Base-by-base conservation (phyloP, 2,113 vertebrate genomes). In the Parus major region DNA sequence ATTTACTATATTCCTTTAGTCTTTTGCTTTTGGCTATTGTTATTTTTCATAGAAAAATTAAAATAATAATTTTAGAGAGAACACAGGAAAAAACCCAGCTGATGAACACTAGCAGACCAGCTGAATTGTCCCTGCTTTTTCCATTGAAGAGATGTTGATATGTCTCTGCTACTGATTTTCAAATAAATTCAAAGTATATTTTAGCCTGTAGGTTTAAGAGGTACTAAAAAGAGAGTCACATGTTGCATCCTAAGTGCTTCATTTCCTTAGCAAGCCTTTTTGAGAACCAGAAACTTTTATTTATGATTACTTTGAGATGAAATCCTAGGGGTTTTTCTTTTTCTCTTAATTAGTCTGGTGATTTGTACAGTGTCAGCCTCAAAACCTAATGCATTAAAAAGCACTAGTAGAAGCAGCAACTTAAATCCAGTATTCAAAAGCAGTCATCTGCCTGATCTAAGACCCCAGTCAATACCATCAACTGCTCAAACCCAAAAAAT, bases 181-280 rank as follows among this genome's bases (percentile, higher is more conserved):
- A 72, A 46, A 60, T 59, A 77, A 72, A 31, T 7, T 3, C 36
- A 2, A 75, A 35, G 7, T 24, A 24, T 60, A 52, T 69, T 84
- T 81, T 42, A 22, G 28, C 16, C 22, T 42, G 8, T 35, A 15
- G 25, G 20, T 71, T 81, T 24, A 86, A 71, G 33, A 47, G 24
- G 50, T 50, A 65, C 25, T 52, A 9, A 68, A 85, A 19, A 79
- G 12, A 21, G 15, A 75, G 71, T 52, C 12, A 13, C 23, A 24
- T 0, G 0, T 18, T 50, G 7, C 21, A 44, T 49, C 10, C 1
- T 11, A 44, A 36, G 15, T 36, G 17, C 13, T 56, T 79, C 3
- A 23, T 57, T 76, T 33, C 41, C 49, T 82, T 36, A 75, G 17
- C 21, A 25, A 79, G 17, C 18, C 33, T 68, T 65, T 78, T 60